A percentile compares a stretch with the other conserved stretches of the same genome.
Conservation (phyloP, 1,140 invertebrate genomes). For the Drosophila nebulosa region DNA sequence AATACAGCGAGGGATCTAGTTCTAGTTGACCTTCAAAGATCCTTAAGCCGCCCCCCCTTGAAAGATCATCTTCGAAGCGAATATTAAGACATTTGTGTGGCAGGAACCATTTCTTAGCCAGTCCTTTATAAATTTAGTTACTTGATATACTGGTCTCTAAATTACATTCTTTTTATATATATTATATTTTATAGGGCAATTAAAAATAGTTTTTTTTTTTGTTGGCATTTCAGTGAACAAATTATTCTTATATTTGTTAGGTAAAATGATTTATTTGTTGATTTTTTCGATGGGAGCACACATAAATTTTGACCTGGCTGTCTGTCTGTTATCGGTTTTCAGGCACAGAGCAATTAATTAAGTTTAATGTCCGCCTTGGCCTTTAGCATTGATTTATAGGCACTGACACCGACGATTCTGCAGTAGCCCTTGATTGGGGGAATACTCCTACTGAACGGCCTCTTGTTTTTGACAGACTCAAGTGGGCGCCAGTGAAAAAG, state of each 20-base stretch:
- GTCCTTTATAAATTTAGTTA: too few species aligned
- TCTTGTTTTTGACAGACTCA: constrained; percentile 35
- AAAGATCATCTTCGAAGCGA: too few species aligned
- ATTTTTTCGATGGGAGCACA: constrained; percentile 23
- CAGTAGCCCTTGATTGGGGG: too few species aligned
- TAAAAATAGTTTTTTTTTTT: not conserved
- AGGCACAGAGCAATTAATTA: constrained; percentile 67
- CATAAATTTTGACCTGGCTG: constrained; percentile 48
- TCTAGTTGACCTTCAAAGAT: too few species aligned
- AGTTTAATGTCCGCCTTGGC: constrained; percentile 58
- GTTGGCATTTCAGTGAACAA: not conserved
- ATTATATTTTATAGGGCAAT: not conserved
- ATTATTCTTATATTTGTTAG: not conserved
- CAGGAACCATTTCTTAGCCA: too few species aligned
- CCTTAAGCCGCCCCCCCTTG: too few species aligned
- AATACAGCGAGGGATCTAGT: too few species aligned
- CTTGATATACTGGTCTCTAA: too few species aligned
- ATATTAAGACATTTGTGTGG: too few species aligned
- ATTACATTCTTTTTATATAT: too few species aligned
- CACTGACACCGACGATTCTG: constrained; percentile 8
- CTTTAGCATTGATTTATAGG: constrained; percentile 67
- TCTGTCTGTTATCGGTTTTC: constrained; percentile 40
- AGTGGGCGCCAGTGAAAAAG: constrained; percentile 42
- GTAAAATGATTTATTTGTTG: constrained; percentile 48
- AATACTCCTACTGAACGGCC: constrained; percentile 9